Percentiles rank a stretch among this genome's conserved stretches.
These are phyloP conservation scores for Microchrysa polita DNA, from an alignment of 2,888 invertebrate genomes.

Conservation along the genomic window DNA sequence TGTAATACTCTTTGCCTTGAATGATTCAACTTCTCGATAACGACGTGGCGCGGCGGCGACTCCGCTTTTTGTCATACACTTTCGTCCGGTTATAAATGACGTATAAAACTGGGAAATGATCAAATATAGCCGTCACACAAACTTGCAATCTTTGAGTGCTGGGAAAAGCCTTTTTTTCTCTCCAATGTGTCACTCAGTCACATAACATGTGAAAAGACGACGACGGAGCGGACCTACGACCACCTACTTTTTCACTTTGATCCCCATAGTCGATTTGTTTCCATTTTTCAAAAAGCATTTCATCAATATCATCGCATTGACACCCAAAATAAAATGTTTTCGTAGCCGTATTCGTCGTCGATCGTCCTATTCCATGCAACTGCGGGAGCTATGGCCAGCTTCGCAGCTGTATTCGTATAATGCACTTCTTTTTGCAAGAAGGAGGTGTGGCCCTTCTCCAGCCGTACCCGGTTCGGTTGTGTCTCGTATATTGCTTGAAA, in stretches of 20 bases:
- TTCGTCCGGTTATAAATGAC: constrained; percentile 31
- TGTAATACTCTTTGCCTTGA: constrained; percentile 8
- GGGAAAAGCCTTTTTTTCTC: constrained; percentile 12
- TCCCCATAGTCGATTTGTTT: background rate
- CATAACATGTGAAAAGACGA: constrained; percentile 20
- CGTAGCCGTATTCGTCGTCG: background rate
- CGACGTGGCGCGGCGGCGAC: too few species aligned
- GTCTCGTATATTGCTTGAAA: constrained; percentile 16
- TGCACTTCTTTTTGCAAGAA: too few species aligned
- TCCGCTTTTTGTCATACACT: constrained; percentile 37
- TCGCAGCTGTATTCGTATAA: too few species aligned
- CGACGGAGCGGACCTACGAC: background rate
- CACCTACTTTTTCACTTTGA: background rate
- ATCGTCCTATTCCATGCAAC: background rate
- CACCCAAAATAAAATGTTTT: constrained; percentile 10
- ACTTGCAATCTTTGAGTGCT: background rate
- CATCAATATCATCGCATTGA: constrained; percentile 33
- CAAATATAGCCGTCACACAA: background rate
- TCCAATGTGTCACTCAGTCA: constrained; percentile 11
- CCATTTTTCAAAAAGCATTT: background rate
- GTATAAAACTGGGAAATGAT: constrained; percentile 29
- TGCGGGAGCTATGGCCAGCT: too few species aligned
- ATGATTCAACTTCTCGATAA: constrained; percentile 2
- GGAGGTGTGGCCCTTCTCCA: too few species aligned
- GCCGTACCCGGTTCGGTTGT: too few species aligned